Base-by-base conservation (phyloP, 1,140 invertebrate species). In the Solen grandis region DNA sequence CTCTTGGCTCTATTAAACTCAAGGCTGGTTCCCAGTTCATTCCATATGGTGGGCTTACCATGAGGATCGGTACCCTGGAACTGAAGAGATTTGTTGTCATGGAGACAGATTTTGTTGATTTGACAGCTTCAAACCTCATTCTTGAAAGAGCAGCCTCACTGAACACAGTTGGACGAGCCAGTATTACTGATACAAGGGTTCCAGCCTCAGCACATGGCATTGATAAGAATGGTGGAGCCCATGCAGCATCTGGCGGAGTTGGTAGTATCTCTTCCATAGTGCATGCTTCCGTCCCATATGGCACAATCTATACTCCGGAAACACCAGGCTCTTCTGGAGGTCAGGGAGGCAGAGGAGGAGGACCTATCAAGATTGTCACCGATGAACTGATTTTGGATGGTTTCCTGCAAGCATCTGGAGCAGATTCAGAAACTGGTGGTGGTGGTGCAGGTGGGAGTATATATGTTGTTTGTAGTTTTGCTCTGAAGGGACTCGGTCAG, bases 371-470 rank as follows among this genome's bases (percentile, higher is more conserved):
- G 22, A 73, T 89, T 13, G 33, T 60, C 31, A 77, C 83, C 5
- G 84, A 86, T 72, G 81, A 83, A 8, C 68, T 89, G 13, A 52
- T 79, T 29, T 59, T 89, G 13, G 85, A 89, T 82, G 88, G 88
- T 5, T 78, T 86, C 5, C 57, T 89, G 27, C 55, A 52, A 25
- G 86, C 87, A 5, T 78, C 75, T 74, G 88, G 88, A 38, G 66
- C 27, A 8, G 81, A 65, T 16, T 84, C 82, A 2, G 41, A 16
- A 22, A 63, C 46, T 41, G 86, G 84, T 50, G 88, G 88, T 16
- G 88, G 86, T 25, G 87, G 87, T n/a, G 86, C 86, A 79, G 88
- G 88, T 33, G 88, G 88, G 16, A 88, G 88, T 75, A 83, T 89
- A 29, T 83, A 85, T 69, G 68, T 88, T 4, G 46, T 75, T 1